Evolutionary conservation across 2,113 vertebrate species (phyloP), one percentile per base, ranked within the genome.

Genomic region (Serinus canaria): DNA sequence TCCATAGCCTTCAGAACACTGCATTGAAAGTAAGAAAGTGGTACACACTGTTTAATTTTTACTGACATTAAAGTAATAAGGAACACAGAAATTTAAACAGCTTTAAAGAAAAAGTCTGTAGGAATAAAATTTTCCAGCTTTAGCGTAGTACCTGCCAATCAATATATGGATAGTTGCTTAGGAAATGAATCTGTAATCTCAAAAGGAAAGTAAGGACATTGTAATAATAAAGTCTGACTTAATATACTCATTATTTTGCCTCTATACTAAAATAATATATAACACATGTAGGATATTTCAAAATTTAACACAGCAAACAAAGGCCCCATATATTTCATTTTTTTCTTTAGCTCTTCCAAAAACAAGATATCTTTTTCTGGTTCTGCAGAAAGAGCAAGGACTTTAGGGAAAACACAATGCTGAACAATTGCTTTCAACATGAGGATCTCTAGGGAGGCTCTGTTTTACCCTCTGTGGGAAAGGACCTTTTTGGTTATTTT

Each of bases 151-250:
- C 33, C 35, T 78, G 73, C 95, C 75, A 87, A 67, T 67, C 50
- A n/a, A 43, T 60, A 27, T 17, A 89, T 70, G 55, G 64, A 78
- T 60, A 1, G 2, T n/a, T 77, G 39, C 82, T 88, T 83, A 95
- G 44, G 30, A 94, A 94, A 93, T 46, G 27, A 95, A 94, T 93
- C 46, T 83, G 31, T 87, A 86, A 88, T 90, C 89, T 92, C 63
- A 95, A 94, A 96, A 96, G 89, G 60, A 96, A 97, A 88, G 60
- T 67, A 94, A 88, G 39, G 60, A 92, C 73, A 56, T 30, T 39
- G 10, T n/a, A 94, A 96, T 85, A 97, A 91, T 76, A 93, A 96
- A 97, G 49, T 68, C 87, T 96, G 92, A 96, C 56, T 97, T 97
- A 96, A 94, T 59, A 80, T 83, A 72, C 53, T 93, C 52, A 90